Percentiles rank a stretch among this genome's conserved stretches.
Conservation (phyloP, 2,888 invertebrate genomes). For the Agrilus mali region DNA sequence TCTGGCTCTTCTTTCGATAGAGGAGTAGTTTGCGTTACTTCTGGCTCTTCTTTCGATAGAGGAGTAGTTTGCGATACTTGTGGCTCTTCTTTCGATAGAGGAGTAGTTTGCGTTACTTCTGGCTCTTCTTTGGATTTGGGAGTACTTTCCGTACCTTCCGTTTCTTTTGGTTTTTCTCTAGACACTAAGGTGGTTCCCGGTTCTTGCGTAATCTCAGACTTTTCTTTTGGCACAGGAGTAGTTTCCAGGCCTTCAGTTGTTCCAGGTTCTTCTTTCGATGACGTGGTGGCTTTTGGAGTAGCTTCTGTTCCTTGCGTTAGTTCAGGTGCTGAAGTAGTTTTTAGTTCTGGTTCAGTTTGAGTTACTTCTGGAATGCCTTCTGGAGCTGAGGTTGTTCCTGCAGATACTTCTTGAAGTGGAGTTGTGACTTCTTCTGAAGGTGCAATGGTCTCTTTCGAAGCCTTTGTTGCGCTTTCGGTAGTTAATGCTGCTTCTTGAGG, state of each 20-base stretch:
- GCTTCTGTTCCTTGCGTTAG: not conserved
- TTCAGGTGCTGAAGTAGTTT: not conserved
- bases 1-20: slow-evolving; percentile 5
- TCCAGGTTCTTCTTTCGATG: not conserved
- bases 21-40: slow-evolving; percentile 1
- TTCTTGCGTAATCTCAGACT: not conserved
- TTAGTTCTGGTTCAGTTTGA: not conserved
- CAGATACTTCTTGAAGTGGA: not conserved
- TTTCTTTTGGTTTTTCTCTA: not conserved
- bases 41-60: slow-evolving; percentile 4
- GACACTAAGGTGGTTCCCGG: not conserved
- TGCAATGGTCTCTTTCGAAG: not conserved
- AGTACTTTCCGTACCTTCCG: not conserved
- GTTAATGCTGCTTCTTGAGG: slow-evolving; percentile 6
- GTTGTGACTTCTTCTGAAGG: slow-evolving; percentile 2
- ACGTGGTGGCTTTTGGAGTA: not conserved
- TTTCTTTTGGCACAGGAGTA: not conserved
- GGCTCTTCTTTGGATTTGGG: not conserved
- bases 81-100: slow-evolving; percentile 4
- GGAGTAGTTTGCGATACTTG: slow-evolving; percentile 1
- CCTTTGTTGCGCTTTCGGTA: not conserved
- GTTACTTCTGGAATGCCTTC: not conserved
- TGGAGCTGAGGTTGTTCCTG: not conserved
- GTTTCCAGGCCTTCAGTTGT: not conserved
- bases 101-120: not conserved